Evolutionary conservation across 2,113 vertebrate species (phyloP).

Genomic region (Macrotis lagotis): DNA sequence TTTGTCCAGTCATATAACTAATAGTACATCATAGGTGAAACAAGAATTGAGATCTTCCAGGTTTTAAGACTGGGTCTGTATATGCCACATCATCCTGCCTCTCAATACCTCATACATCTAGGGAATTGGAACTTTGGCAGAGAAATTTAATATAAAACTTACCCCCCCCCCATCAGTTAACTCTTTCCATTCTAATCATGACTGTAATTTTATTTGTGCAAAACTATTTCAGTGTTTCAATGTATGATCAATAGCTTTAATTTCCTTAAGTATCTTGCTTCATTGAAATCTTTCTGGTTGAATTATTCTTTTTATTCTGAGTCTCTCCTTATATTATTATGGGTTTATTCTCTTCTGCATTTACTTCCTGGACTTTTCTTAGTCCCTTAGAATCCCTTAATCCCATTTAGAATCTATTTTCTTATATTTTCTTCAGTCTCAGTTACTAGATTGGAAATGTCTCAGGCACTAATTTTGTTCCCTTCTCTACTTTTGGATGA

Average conservation of each 20-base stretch:
- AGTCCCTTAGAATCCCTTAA: neutral
- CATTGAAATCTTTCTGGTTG: neutral
- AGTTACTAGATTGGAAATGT: neutral
- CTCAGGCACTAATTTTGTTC: neutral
- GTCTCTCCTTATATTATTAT: neutral
- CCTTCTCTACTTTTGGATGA: neutral
- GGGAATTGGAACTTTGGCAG: neutral
- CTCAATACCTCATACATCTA: neutral
- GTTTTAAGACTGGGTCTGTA: neutral
- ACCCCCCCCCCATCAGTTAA: neutral
- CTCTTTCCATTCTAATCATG: neutral
- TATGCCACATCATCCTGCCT: neutral
- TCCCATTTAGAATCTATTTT: neutral
- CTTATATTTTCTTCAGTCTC: neutral
- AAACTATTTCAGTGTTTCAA: neutral
- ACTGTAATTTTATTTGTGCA: neutral
- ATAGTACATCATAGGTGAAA: neutral
- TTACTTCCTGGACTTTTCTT: neutral
- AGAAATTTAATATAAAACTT: neutral
- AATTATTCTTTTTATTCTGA: neutral
- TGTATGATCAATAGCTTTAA: neutral
- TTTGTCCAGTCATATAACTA: neutral
- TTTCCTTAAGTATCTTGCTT: neutral
- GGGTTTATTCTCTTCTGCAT: neutral
- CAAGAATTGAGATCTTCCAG: neutral